A percentile compares a stretch with the other conserved stretches of the same genome.
phyloP scores from a whole-genome alignment of 2,888 invertebrate genomes.

The Lithodes maja region DNA sequence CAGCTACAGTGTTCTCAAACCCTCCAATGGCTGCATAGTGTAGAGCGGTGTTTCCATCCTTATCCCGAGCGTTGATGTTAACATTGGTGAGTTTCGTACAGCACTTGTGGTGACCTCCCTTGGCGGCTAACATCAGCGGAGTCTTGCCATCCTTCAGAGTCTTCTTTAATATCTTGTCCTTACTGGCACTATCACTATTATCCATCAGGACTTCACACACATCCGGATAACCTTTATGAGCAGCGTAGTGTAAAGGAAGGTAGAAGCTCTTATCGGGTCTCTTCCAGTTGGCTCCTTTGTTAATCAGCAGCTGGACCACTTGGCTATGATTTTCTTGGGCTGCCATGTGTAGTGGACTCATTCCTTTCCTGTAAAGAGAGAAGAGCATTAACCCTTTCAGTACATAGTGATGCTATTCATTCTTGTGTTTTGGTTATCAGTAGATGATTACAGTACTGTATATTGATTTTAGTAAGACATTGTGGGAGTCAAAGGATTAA shows the following conservation, averaged over 20 bases:
- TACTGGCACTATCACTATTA: conserved; percentile 1
- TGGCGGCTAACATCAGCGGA: conserved; percentile 65
- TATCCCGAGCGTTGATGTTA: conserved; percentile 52
- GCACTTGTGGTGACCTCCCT: conserved; percentile 50
- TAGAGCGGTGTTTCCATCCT: conserved; percentile 56
- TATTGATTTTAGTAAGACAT: not conserved
- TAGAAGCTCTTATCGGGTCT: conserved; percentile 45
- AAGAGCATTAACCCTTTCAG: not conserved
- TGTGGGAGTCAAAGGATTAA: not conserved
- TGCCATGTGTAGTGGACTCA: conserved; percentile 57
- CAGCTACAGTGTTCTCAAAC: conserved; percentile 47
- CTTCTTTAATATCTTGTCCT: conserved; percentile 29
- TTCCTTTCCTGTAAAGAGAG: conserved; percentile 44
- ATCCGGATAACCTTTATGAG: conserved; percentile 53
- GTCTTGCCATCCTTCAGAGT: conserved; percentile 49
- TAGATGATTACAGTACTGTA: no score
- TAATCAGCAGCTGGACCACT: conserved; percentile 39
- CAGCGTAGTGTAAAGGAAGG: conserved; percentile 57
- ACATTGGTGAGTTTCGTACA: conserved; percentile 44
- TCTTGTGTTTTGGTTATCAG: no score
- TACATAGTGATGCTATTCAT: no score
- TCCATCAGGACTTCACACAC: conserved; percentile 49
- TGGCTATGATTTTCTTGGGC: conserved; percentile 40
- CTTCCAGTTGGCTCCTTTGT: conserved; percentile 47
- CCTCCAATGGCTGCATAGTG: conserved; percentile 59